Evolutionary conservation across 2,888 invertebrate genomes (phyloP).

Genomic region (Cantharis flavilabris): DNA sequence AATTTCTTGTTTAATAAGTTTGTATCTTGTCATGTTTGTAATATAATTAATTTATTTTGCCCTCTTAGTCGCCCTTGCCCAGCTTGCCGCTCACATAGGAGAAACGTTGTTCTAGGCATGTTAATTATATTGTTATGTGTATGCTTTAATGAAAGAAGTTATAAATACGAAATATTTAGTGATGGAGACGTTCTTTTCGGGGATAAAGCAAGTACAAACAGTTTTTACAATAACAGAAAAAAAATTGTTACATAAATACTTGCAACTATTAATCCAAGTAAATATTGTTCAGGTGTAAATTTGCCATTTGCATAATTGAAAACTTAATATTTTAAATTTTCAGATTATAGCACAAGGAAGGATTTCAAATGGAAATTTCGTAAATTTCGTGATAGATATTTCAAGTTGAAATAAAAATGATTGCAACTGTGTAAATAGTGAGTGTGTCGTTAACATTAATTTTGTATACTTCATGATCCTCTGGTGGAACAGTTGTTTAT

Average conservation of each 20-base stretch:
- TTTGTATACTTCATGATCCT: conserved; percentile 19
- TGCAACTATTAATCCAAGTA: neutral
- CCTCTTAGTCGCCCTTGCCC: neutral
- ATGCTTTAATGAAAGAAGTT: neutral
- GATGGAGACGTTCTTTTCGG: neutral
- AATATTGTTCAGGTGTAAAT: neutral
- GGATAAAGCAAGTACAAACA: neutral
- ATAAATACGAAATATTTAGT: neutral
- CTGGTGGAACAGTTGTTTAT: conserved; percentile 17
- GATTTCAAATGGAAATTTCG: conserved; percentile 18
- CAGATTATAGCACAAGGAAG: conserved; percentile 12
- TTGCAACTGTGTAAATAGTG: conserved; percentile 21
- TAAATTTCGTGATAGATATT: conserved; percentile 16
- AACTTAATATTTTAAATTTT: conserved; percentile 1
- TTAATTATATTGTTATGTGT: neutral
- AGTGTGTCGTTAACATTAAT: conserved; percentile 14
- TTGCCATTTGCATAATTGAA: neutral
- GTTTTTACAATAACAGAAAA: neutral
- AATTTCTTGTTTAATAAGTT: too few relatives aligned
- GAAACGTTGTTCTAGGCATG: neutral
- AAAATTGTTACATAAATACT: neutral
- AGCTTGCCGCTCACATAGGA: neutral
- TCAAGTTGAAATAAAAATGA: conserved; percentile 19
- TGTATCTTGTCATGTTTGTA: neutral
- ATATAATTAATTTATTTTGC: neutral